These are phyloP conservation scores for Hylomyscus alleni DNA, from an alignment of 2,797 vertebrate species.

Conservation along the genomic window DNA sequence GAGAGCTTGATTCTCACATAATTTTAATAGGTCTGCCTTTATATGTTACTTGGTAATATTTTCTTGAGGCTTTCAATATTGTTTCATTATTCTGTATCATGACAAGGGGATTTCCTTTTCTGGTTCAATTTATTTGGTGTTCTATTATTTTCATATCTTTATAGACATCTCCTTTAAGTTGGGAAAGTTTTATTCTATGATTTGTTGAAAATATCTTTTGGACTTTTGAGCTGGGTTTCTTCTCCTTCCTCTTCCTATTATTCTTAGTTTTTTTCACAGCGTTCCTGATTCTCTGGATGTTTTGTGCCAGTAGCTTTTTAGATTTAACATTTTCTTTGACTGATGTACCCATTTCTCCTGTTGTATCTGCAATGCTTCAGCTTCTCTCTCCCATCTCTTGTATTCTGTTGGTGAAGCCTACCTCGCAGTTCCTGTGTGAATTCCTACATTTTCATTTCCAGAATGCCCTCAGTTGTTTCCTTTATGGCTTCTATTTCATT, in stretches of 20 bases:
- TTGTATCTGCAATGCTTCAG: background rate
- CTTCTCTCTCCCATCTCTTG: background rate
- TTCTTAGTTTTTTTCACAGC: too few species aligned
- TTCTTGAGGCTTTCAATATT: background rate
- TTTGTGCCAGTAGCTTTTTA: background rate
- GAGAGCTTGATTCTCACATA: background rate
- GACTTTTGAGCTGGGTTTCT: background rate
- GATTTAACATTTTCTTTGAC: background rate
- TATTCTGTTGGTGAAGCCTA: too few species aligned
- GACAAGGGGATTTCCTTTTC: background rate
- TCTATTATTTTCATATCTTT: background rate
- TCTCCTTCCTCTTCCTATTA: background rate
- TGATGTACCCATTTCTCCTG: background rate
- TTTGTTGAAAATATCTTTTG: too few species aligned
- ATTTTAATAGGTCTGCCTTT: background rate
- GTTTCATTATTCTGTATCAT: background rate
- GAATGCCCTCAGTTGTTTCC: too few species aligned
- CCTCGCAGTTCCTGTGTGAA: background rate
- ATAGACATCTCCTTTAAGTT: background rate
- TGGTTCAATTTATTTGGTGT: background rate
- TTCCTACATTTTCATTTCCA: background rate
- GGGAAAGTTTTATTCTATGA: too few species aligned
- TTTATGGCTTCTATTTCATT: background rate
- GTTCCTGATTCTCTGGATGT: background rate
- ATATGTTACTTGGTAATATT: background rate